Percentiles rank a stretch among this genome's conserved stretches.
These are phyloP conservation scores for Ahaetulla prasina DNA, from an alignment of 2,113 vertebrate genomes.

Conservation along the genomic window DNA sequence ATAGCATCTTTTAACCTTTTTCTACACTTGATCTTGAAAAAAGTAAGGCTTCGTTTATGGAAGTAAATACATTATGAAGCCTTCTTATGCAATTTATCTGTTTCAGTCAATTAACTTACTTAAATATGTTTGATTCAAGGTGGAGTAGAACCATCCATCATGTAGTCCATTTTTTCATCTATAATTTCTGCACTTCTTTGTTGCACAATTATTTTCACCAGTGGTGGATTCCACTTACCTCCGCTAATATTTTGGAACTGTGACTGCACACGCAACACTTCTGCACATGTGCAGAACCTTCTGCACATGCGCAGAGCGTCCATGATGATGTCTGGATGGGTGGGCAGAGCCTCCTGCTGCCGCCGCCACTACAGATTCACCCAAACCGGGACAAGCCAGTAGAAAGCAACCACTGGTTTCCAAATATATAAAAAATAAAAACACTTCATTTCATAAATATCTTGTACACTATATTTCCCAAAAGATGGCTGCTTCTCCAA, in stretches of 20 bases:
- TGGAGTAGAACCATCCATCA: neutral
- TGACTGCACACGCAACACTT: no score
- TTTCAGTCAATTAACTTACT: neutral
- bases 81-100: neutral
- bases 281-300: no score
- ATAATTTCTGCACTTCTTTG: neutral
- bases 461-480: neutral
- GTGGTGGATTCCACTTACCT: no score
- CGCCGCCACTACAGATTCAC: no score
- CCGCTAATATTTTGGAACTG: no score
- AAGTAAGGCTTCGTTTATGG: neutral
- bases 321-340: no score
- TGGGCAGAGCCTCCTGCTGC: no score
- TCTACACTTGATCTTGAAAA: neutral
- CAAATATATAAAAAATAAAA: neutral
- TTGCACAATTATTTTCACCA: neutral
- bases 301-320: no score
- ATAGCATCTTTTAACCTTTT: neutral
- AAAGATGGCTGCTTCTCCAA: neutral
- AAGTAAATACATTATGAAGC: neutral
- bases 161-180: neutral
- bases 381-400: no score
- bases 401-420: no score
- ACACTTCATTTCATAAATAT: neutral
- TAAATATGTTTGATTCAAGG: neutral